These are phyloP conservation scores for Atlantisia rogersi DNA, from an alignment of 2,113 vertebrate species.

Conservation along the genomic window DNA sequence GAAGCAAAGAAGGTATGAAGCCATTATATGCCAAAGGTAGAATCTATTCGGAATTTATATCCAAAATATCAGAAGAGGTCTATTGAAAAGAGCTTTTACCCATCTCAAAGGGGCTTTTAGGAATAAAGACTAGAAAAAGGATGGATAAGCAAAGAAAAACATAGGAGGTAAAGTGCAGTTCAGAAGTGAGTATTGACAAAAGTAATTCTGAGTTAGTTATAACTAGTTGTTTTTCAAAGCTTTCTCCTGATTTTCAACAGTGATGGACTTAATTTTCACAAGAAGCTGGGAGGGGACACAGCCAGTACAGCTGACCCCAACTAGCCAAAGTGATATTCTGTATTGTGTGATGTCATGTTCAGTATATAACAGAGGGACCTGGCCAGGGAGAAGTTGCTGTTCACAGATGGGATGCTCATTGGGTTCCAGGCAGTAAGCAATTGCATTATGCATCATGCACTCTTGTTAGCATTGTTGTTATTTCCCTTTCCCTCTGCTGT, in stretches of 20 bases:
- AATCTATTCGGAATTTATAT: not conserved
- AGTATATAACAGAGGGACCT: too few relatives aligned
- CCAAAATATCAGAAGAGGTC: fast-evolving
- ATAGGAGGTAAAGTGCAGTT: not conserved
- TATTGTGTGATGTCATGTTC: too few relatives aligned
- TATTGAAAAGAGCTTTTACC: not conserved
- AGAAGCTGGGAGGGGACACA: too few relatives aligned
- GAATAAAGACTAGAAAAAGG: not conserved
- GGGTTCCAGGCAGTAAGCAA: too few relatives aligned
- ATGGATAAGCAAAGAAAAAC: not conserved
- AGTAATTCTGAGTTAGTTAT: not conserved
- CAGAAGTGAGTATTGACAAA: not conserved
- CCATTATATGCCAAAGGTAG: not conserved
- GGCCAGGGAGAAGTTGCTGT: too few relatives aligned
- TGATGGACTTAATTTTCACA: too few relatives aligned
- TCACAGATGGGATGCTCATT: too few relatives aligned
- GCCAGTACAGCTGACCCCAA: too few relatives aligned
- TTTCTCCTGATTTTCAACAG: not conserved
- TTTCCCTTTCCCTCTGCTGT: too few relatives aligned
- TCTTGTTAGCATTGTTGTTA: too few relatives aligned
- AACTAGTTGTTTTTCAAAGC: not conserved
- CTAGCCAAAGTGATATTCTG: too few relatives aligned
- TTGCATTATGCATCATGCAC: too few relatives aligned
- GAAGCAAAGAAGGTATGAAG: not conserved
- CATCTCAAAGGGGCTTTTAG: not conserved